These are phyloP conservation scores for Megaceryle maxima DNA, from an alignment of 2,113 vertebrate species.

Conservation along the genomic window DNA sequence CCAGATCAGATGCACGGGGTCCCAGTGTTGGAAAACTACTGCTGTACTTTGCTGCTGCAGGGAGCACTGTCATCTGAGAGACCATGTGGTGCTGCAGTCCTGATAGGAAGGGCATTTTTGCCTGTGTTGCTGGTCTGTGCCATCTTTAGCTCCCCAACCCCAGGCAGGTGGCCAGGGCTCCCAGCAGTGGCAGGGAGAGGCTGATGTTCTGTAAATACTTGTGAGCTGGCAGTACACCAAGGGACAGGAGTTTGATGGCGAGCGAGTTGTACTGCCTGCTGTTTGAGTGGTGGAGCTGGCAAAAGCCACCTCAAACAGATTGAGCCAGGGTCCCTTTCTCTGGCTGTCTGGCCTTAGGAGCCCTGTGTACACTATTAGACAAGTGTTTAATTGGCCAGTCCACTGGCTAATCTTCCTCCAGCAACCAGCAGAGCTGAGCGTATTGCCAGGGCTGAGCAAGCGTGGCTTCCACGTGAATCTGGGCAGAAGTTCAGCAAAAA, in stretches of 20 bases:
- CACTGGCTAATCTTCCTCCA: background rate
- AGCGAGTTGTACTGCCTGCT: rapidly evolving
- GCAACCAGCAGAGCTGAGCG: background rate
- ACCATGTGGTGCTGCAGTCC: rapidly evolving
- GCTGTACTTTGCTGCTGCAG: background rate
- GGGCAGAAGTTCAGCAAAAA: background rate
- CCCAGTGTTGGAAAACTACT: background rate
- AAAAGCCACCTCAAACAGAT: background rate
- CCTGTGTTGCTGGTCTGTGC: background rate
- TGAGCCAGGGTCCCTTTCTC: background rate
- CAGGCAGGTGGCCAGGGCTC: background rate
- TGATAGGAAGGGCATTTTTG: background rate
- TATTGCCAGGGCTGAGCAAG: background rate
- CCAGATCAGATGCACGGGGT: background rate
- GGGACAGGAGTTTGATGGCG: rapidly evolving
- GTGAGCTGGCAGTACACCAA: background rate
- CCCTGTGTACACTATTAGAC: background rate
- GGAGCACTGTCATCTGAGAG: background rate
- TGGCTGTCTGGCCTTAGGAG: background rate
- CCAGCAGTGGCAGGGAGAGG: background rate
- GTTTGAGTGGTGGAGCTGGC: background rate
- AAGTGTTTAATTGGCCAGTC: background rate
- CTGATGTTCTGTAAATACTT: background rate
- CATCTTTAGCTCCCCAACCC: background rate
- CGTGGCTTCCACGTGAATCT: background rate